Evolutionary conservation across 2,888 invertebrate species (phyloP), one percentile per base, ranked within the genome.

Genomic region (Bellardia pandia): DNA sequence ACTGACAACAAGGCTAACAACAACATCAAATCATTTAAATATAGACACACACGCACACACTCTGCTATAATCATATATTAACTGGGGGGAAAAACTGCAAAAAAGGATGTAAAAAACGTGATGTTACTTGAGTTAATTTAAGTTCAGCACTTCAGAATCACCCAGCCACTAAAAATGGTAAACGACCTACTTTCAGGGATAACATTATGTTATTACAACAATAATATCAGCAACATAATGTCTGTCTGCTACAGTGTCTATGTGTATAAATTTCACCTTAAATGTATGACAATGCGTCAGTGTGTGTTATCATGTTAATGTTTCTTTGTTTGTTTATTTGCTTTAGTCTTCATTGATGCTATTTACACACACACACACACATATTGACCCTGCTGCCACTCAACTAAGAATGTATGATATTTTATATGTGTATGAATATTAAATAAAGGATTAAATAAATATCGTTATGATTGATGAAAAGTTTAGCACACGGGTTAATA

Each of bases 81-180:
- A 56, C 9, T 8, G 8, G 56, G 37, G 8, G 56, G 5, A 37
- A 5, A 13, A 42, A 23, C 33, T 3, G 8, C 0, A 64, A 64
- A 30, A 37, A 75, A 13, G 48, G 45, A 16, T 13, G 48, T 0
- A 30, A 45, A 45, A 45, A 60, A 75, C 75, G 37, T 74, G 40
- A 30, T 81, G 30, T 40, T 37, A 74, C 66, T 81, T n/a, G 23
- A 60, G 81, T 75, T 75, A 68, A 81, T 75, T 75, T 51, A 51
- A 51, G 30, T 60, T 72, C 9, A 56, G 14, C 45, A 66, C 23
- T 58, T 62, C 5, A 23, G 13, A 37, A 60, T 37, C 11, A 48
- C 30, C n/a, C 6, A 45, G 3, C 0, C 11, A 58, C 80, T 37
- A n/a, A 23, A n/a, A 45, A 30, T 74, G 72, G 1, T 40, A 13